These are phyloP conservation scores for Coregonus sp. DNA, from an alignment of 2,797 vertebrate genomes.

Conservation along the genomic window DNA sequence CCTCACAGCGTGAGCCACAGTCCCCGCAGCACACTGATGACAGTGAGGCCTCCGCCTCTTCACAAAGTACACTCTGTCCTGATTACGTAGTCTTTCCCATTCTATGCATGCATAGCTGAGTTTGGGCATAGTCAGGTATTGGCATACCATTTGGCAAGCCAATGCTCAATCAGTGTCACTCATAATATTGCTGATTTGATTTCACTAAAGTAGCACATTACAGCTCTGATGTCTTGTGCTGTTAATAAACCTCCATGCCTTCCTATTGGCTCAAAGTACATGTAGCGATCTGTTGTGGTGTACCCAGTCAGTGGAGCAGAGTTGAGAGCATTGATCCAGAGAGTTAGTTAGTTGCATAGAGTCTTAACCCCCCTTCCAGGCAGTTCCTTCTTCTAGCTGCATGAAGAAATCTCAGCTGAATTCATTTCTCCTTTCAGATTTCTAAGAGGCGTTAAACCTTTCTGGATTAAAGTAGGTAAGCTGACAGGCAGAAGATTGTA, in stretches of 20 bases:
- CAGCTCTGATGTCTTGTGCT: background rate
- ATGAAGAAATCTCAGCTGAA: conserved; percentile 72
- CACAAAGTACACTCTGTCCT: background rate
- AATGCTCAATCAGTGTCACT: background rate
- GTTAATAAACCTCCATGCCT: background rate
- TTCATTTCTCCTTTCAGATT: conserved; percentile 77
- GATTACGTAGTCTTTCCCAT: background rate
- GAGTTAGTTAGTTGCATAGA: conserved; percentile 53
- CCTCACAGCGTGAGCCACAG: background rate
- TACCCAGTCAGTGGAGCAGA: conserved; percentile 23
- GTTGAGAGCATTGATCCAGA: conserved; percentile 64
- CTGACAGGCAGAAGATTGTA: conserved; percentile 82
- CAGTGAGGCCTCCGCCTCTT: background rate
- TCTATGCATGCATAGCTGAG: background rate
- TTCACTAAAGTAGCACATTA: background rate
- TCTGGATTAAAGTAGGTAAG: conserved; percentile 81
- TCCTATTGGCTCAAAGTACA: background rate
- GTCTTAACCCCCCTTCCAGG: conserved; percentile 53
- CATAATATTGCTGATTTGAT: background rate
- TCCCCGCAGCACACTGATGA: no score
- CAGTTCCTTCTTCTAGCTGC: conserved; percentile 9
- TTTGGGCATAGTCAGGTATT: background rate
- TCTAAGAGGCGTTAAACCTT: conserved; percentile 79
- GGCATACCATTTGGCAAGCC: background rate
- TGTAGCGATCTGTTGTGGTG: background rate